Evolutionary conservation across 1,140 invertebrate genomes (phyloP), one percentile per base, ranked within the genome.

Genomic region (Rhizoglyphus robini): DNA sequence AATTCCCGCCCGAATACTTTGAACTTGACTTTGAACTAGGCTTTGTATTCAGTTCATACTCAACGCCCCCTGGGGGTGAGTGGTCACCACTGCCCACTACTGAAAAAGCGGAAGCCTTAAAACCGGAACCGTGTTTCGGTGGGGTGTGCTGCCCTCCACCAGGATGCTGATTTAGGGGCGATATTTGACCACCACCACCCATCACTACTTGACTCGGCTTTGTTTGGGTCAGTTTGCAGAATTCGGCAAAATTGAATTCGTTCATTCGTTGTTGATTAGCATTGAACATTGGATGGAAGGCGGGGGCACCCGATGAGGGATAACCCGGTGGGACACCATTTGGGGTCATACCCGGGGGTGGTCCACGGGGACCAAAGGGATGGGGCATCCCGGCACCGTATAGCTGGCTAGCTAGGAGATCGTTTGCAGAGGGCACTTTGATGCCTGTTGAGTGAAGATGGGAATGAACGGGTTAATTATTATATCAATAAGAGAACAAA

Each of bases 181-280:
- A 15, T 20, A 54, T 32, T 32, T 25, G 8, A 54, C 31, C 15
- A 27, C 51, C 51, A 54, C 51, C 20, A 8, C 51, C 51, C 15
- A 46, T 23, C 23, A 23, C 41, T n/a, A n/a, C n/a, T n/a, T n/a
- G n/a, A 46, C 15, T 23, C 23, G 41, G 15, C 41, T 46, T 46
- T 46, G 41, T 23, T 23, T 15, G 23, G 51, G 51, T 32, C 51
- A 54, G 15, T 32, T 54, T 54, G 23, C 8, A 8, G 23, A 54
- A 54, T 32, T 54, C 51, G 51, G 51, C 51, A 54, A 54, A 54
- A 32, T 54, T 54, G 31, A 54, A 54, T 27, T 54, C 51, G 51
- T 54, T 54, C 51, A 54, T 54, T 32, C 51, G 51, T 23, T 5
- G 20, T 41, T 5, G 51, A 54, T 25, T 25, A 46, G 23, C 23